Conservation (phyloP, 2,888 invertebrate genomes). For the Acanthosoma haemorrhoidale region DNA sequence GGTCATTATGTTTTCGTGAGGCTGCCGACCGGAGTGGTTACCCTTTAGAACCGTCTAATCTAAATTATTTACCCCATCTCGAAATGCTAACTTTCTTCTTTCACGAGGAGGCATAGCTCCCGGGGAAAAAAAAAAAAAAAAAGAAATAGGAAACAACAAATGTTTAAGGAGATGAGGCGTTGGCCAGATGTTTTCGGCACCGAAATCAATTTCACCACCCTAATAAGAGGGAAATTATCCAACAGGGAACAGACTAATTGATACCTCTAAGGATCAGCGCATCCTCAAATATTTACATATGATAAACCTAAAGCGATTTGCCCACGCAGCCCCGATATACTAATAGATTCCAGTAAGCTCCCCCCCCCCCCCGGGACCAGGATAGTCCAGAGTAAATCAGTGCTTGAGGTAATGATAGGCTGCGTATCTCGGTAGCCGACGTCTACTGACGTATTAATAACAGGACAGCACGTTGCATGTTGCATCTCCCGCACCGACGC, state of each 20-base stretch:
- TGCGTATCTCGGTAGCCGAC: background rate
- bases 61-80: background rate
- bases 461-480: too few species aligned
- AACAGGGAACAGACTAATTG: background rate
- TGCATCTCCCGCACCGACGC: too few species aligned
- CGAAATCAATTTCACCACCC: background rate
- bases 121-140: background rate
- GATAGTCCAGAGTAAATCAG: background rate
- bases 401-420: conserved; percentile 1
- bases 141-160: background rate
- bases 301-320: background rate
- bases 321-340: too few species aligned
- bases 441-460: conserved; percentile 1
- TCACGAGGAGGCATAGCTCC: background rate
- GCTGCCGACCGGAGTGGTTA: background rate
- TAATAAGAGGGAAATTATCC: background rate
- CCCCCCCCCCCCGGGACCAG: background rate
- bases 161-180: background rate
- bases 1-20: conserved; percentile 1
- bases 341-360: background rate
- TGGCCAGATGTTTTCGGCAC: background rate
- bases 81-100: conserved; percentile 12
- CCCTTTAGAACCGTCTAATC: background rate
- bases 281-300: conserved; percentile 10
- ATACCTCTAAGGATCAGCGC: background rate